Evolutionary conservation across 2,113 vertebrate species (phyloP), one percentile per base, ranked within the genome.

Genomic region (Lates calcarifer): DNA sequence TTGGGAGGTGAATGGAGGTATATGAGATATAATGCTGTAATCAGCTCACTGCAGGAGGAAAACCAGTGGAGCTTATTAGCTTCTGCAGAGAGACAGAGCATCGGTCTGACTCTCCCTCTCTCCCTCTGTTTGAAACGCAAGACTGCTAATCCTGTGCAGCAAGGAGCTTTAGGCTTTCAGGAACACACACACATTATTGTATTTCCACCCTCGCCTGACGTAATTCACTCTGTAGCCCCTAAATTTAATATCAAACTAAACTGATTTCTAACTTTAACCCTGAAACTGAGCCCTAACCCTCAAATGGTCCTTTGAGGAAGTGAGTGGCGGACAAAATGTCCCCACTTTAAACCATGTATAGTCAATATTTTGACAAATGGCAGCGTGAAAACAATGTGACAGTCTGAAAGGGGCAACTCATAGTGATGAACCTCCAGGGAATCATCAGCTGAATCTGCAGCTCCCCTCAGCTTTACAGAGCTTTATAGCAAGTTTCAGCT

Each of bases 21-120:
- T 77, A 31, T 74, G 82, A 85, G 77, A 75, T 79, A 58, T 81
- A 78, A 78, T 43, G 73, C 82, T 60, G 82, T 80, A 87, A 87
- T 90, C 88, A 87, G 82, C 80, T 85, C 85, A 49, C 79, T 78
- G 82, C 85, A 85, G 88, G 88, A 87, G 76, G 85, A 70, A 45
- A 74, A 81, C 33, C 79, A 79, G 79, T 47, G 71, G 79, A 82
- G 86, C 73, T 87, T 83, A 87, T 87, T 89, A 87, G 79, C 75
- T 87, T 74, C 71, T 87, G 82, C 79, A 84, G 76, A 82, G 74
- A 63, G 76, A 62, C 17, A 1, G 62, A 64, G 41, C 43, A 20
- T 45, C 57, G 75, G 70, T 37, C 56, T 37, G 58, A 62, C 65
- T 22, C 35, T 61, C 35, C 56, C 60, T 87, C 72, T 76, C 57